Evolutionary conservation across 1,140 invertebrate genomes (phyloP).

Genomic region (Himalopsyche phryganea): DNA sequence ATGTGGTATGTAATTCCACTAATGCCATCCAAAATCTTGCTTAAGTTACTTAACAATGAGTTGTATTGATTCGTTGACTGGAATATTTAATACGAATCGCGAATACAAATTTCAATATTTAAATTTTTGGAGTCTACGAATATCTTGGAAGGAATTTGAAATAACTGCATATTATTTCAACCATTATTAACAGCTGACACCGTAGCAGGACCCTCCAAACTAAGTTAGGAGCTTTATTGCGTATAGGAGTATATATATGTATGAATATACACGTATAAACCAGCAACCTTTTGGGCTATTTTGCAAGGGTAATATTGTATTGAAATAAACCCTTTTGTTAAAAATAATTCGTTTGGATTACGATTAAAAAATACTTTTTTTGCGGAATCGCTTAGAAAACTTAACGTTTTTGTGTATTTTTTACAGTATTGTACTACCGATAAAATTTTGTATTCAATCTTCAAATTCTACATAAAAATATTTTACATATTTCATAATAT

Average conservation of each 20-base stretch:
- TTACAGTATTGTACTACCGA: no score
- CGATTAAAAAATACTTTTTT: background rate
- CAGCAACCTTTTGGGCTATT: no score
- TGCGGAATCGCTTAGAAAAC: background rate
- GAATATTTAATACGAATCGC: background rate
- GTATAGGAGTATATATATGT: background rate
- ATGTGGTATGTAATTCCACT: no score
- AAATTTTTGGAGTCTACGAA: slow-evolving; percentile 2
- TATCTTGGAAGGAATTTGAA: background rate
- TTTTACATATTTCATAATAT: no score
- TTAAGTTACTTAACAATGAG: no score
- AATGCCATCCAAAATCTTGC: no score
- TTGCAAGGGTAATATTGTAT: slow-evolving; percentile 9
- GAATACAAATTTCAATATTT: slow-evolving; percentile 4
- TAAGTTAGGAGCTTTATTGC: slow-evolving; percentile 15
- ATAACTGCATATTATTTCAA: slow-evolving; percentile 10
- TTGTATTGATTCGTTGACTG: no score
- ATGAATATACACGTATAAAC: no score
- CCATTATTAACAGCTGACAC: slow-evolving; percentile 29
- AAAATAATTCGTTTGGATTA: background rate
- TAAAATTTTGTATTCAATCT: no score
- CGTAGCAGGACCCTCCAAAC: background rate
- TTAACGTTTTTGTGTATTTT: no score
- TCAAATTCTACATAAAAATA: no score
- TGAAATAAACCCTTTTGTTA: slow-evolving; percentile 6